Base-by-base conservation (phyloP, 2,797 vertebrate species). In the Lepus townsendii region DNA sequence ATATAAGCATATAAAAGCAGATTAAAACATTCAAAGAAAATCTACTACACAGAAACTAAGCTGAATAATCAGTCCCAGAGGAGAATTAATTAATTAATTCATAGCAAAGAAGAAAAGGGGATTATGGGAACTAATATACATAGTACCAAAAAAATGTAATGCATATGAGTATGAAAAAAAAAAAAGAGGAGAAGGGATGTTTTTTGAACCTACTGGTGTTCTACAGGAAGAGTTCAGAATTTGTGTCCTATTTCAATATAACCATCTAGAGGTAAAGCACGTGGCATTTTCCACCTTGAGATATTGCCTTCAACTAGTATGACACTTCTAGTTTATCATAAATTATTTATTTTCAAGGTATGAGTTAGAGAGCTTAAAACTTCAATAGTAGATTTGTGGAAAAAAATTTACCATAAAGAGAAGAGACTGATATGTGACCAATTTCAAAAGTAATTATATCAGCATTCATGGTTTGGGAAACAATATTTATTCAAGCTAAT, bases 21-120 rank as follows among this genome's bases (percentile, higher is more conserved):
- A 69, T 76, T 93, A 76, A 96, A 96, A 91, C 35, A 76, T 19
- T 93, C n/a, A 65, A 63, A 83, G 57, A 16, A 89, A 83, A 91
- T 71, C 42, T 63, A 65, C 92, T 66, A 91, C 27, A 91, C 0
- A 94, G 57, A 77, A 91, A 82, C 87, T 42, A 14, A 72, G 65
- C 14, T 93, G 38, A 88, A 57, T 65, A 78, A 63, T 3, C 12
- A 79, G 60, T 30, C 38, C 35, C 72, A 71, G 73, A 68, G 62
- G 5, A 83, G 71, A 7, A 72, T 72, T 62, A 88, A 90, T 42
- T 42, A 42, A 42, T 47, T 47, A 47, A 47, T 47, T 9, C 20
- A 76, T 0, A 90, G 52, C 47, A 47, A 76, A 79, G 30, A 65
- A 84, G 83, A 63, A 79, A 68, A 1, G 26, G 3, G 8, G 1